These are phyloP conservation scores for Spatula clypeata DNA, from an alignment of 2,797 vertebrate genomes.

Conservation along the genomic window DNA sequence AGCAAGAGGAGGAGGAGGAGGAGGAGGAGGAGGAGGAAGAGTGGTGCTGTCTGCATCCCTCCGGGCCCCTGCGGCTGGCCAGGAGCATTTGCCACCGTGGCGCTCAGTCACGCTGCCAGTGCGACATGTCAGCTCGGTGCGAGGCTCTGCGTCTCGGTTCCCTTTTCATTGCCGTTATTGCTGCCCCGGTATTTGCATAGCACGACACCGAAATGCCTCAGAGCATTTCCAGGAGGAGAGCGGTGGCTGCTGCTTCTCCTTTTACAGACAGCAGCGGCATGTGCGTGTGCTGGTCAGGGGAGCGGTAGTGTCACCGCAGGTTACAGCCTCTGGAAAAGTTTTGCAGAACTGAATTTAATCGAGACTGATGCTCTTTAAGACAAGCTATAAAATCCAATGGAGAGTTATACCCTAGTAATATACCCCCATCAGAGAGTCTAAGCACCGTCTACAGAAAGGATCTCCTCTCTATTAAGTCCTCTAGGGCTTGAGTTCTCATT, in stretches of 20 bases:
- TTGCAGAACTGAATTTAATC: conserved; percentile 38
- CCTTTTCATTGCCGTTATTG: conserved; percentile 59
- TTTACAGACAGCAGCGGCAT: background rate
- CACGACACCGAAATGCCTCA: conserved; percentile 61
- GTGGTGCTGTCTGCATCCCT: background rate
- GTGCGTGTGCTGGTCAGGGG: background rate
- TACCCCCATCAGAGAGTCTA: conserved; percentile 34
- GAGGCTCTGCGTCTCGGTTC: conserved; percentile 63
- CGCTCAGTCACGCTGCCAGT: conserved; percentile 1
- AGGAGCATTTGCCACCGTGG: conserved; percentile 11
- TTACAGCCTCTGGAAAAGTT: conserved; percentile 26
- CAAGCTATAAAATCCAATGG: background rate
- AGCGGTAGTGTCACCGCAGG: background rate
- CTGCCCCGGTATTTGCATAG: conserved; percentile 74
- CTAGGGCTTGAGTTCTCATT: conserved; percentile 57
- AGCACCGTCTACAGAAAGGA: conserved; percentile 26
- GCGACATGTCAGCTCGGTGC: conserved; percentile 61
- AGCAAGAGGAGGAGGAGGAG: background rate
- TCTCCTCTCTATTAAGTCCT: conserved; percentile 65
- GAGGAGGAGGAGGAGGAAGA: background rate
- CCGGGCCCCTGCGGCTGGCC: background rate
- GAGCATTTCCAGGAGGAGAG: conserved; percentile 27
- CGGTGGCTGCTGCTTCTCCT: background rate
- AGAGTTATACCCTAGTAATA: conserved; percentile 40
- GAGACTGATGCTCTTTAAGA: conserved; percentile 29